phyloP scores from a whole-genome alignment of 2,113 vertebrate species.

The Spea multiplicata region DNA sequence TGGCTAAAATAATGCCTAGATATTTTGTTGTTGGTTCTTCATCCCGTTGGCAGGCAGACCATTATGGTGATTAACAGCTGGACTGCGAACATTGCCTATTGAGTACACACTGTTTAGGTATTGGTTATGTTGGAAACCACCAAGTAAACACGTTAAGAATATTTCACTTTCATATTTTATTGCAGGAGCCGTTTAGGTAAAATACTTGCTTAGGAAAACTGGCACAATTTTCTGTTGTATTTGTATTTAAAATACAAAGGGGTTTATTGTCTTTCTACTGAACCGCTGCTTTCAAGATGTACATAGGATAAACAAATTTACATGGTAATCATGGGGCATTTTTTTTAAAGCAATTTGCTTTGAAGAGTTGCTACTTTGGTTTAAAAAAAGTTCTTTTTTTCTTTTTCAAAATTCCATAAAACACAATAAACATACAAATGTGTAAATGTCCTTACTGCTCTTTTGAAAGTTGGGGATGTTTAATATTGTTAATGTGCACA shows the following conservation, averaged over 20 bases:
- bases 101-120: no score
- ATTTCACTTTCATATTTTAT: neutral
- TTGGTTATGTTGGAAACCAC: neutral
- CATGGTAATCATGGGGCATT: conserved; percentile 11
- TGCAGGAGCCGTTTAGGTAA: neutral
- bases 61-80: no score
- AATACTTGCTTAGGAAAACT: neutral
- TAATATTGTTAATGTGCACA: no score
- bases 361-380: neutral
- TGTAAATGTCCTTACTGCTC: neutral
- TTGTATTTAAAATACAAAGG: neutral
- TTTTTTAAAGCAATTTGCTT: conserved; percentile 2
- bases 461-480: no score
- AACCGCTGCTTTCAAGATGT: conserved; percentile 5
- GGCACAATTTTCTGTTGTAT: neutral
- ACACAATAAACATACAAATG: conserved; percentile 31
- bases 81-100: no score
- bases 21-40: no score
- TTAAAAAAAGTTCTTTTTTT: neutral
- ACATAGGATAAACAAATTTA: conserved; percentile 16
- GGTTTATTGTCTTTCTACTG: no score
- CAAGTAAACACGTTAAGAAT: neutral
- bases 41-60: no score
- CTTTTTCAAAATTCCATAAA: conserved; percentile 2
- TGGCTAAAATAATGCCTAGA: no score